These are phyloP conservation scores for Hippocampus abdominalis DNA, from an alignment of 2,113 vertebrate genomes.

Conservation along the genomic window DNA sequence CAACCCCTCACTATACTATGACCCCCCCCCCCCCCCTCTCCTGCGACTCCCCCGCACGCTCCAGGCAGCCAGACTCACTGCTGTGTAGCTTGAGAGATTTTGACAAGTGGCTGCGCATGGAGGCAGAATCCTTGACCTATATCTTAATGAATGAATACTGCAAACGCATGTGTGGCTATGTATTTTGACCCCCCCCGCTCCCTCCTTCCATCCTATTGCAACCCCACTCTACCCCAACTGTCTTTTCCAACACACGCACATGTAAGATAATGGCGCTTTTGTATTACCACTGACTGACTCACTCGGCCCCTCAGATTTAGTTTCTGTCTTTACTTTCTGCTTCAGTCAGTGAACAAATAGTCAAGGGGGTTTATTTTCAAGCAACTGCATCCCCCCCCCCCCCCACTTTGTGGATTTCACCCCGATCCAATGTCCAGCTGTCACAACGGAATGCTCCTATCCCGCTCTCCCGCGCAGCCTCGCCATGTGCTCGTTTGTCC, in stretches of 20 bases:
- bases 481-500: slow-evolving; percentile 35
- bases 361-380: slow-evolving; percentile 66
- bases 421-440: slow-evolving; percentile 67
- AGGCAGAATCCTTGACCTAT: slow-evolving; percentile 80
- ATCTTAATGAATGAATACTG: slow-evolving; percentile 76
- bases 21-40: slow-evolving; percentile 15
- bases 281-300: slow-evolving; percentile 40
- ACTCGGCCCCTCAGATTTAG: slow-evolving; percentile 30
- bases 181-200: slow-evolving; percentile 21
- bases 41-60: slow-evolving; percentile 31
- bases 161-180: slow-evolving; percentile 58
- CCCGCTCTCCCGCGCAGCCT: slow-evolving; percentile 33
- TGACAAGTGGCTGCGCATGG: slow-evolving; percentile 75
- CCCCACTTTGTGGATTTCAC: slow-evolving; percentile 62
- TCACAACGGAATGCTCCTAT: slow-evolving; percentile 61
- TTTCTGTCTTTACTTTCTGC: slow-evolving; percentile 31
- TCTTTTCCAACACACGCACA: slow-evolving; percentile 37
- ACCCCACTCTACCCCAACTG: slow-evolving; percentile 48
- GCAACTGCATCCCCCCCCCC: slow-evolving; percentile 48
- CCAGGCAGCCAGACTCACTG: slow-evolving; percentile 59
- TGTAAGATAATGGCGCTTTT: slow-evolving; percentile 50
- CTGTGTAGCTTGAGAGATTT: slow-evolving; percentile 76
- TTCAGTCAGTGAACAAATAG: slow-evolving; percentile 49
- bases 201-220: neutral
- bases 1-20: neutral